Evolutionary conservation across 2,113 vertebrate genomes (phyloP).

Genomic region (human (Homo sapiens)): DNA sequence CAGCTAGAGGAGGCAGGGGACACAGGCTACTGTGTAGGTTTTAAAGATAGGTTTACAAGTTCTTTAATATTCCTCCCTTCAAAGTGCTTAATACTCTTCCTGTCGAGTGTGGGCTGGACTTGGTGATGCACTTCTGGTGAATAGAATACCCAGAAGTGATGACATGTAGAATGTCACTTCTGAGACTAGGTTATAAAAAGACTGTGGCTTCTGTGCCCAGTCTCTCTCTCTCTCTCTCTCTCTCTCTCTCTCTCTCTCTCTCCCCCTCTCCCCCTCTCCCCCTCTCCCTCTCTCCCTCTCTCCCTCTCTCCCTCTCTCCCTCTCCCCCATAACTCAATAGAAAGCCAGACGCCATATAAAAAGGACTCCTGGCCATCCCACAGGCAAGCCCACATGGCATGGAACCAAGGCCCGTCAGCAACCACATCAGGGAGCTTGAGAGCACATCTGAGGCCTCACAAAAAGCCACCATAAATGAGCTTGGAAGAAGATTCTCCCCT

Average conservation of each 20-base stretch:
- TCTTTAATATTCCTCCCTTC: neutral
- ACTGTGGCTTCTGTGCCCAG: neutral
- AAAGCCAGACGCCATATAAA: neutral
- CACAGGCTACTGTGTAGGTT: neutral
- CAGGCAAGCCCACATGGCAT: neutral
- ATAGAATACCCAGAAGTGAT: neutral
- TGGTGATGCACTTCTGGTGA: neutral
- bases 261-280: neutral
- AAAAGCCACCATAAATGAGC: neutral
- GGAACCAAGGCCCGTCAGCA: neutral
- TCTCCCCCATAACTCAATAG: neutral
- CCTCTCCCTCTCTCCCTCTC: too few species aligned
- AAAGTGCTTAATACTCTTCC: neutral
- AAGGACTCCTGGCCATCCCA: neutral
- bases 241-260: too few species aligned
- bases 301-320: neutral
- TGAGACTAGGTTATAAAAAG: neutral
- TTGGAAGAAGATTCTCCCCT: neutral
- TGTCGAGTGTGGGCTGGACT: neutral
- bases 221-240: neutral
- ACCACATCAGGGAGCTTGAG: neutral
- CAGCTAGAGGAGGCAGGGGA: neutral
- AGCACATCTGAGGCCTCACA: neutral
- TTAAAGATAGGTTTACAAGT: constrained; percentile 5
- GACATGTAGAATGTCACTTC: neutral